phyloP scores from a whole-genome alignment of 2,113 vertebrate genomes.

The Excalfactoria chinensis region DNA sequence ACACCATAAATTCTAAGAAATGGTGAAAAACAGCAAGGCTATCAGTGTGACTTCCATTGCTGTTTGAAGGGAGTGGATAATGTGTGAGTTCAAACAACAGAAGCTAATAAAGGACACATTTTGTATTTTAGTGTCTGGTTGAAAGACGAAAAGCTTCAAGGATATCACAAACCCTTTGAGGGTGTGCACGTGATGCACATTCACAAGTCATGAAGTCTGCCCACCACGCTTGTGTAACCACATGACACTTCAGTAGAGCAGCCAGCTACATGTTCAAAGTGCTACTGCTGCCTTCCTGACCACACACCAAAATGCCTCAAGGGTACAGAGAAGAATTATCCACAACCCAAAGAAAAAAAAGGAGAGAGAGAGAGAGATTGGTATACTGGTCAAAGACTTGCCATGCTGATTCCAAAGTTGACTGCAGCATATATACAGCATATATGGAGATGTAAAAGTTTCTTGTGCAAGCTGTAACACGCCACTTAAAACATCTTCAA shows the following conservation, averaged over 20 bases:
- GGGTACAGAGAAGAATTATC: background rate
- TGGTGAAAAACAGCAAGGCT: background rate
- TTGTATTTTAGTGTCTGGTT: slow-evolving; percentile 12
- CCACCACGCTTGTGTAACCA: slow-evolving; percentile 8
- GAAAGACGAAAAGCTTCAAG: background rate
- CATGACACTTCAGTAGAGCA: slow-evolving; percentile 18
- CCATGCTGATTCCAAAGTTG: slow-evolving; percentile 56
- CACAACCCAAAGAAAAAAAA: background rate
- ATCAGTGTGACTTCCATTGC: background rate
- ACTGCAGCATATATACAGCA: background rate
- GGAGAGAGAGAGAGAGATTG: background rate
- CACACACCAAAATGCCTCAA: background rate
- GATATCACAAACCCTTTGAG: background rate
- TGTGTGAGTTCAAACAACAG: background rate
- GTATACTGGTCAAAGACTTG: slow-evolving; percentile 17
- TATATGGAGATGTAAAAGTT: slow-evolving; percentile 73
- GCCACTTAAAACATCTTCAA: slow-evolving; percentile 73
- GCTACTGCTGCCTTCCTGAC: background rate
- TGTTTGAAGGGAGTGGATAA: background rate
- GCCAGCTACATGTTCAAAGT: background rate
- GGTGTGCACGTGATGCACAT: background rate
- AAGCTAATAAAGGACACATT: slow-evolving; percentile 36
- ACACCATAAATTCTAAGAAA: background rate
- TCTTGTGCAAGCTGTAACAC: slow-evolving; percentile 30
- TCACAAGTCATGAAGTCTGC: slow-evolving; percentile 44